Percentiles rank a stretch among this genome's conserved stretches.
Conservation (phyloP, 2,888 invertebrate species). For the Athalia circularis region DNA sequence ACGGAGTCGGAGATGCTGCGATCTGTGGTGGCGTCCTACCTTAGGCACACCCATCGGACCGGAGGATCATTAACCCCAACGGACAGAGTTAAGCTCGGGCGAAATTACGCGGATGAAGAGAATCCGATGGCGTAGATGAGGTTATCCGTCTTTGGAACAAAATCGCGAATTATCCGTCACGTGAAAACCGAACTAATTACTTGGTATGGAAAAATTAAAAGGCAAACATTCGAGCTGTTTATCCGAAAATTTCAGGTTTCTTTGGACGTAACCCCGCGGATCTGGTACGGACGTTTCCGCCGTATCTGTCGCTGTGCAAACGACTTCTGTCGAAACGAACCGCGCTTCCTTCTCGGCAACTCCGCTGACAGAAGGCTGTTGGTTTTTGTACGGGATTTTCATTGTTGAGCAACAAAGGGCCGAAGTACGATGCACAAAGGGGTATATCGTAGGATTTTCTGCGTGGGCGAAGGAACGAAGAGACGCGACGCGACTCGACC, state of each 20-base stretch:
- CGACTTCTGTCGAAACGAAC: neutral
- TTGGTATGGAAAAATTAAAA: too few species aligned
- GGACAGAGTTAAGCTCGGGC: neutral
- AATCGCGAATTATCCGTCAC: neutral
- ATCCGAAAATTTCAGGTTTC: too few species aligned
- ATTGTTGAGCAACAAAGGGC: constrained; percentile 59
- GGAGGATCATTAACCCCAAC: constrained; percentile 24
- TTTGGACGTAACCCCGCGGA: too few species aligned
- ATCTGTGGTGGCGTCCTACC: neutral
- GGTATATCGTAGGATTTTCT: constrained; percentile 48
- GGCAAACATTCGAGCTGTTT: too few species aligned
- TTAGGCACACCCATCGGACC: constrained; percentile 26
- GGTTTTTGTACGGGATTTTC: constrained; percentile 53
- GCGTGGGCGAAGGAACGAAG: constrained; percentile 44
- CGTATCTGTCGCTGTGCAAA: neutral
- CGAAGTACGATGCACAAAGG: constrained; percentile 56
- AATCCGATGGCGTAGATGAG: neutral
- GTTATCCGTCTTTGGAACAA: neutral
- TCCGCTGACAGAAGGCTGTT: constrained; percentile 24
- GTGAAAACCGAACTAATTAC: too few species aligned
- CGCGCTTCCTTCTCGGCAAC: neutral
- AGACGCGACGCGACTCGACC: constrained; percentile 27
- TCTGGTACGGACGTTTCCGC: too few species aligned
- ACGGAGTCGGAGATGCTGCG: neutral
- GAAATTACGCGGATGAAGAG: constrained; percentile 15